Evolutionary conservation across 2,113 vertebrate species (phyloP).

Genomic region (Ginglymostoma cirratum): DNA sequence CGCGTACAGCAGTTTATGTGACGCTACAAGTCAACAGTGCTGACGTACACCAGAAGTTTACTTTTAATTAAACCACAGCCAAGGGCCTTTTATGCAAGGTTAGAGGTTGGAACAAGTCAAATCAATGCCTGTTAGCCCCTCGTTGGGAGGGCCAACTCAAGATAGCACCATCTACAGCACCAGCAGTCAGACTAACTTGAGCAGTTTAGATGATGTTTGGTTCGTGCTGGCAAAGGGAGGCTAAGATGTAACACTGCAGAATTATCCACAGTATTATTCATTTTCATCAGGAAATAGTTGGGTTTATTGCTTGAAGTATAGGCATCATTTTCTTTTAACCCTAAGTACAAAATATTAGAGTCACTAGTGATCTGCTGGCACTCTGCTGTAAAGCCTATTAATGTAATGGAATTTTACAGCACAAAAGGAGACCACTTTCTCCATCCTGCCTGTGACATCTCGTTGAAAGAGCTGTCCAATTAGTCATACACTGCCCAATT

Average conservation of each 20-base stretch:
- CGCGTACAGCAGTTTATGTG: background rate
- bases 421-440: background rate
- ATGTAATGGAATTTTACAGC: background rate
- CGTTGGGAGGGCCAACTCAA: background rate
- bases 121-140: conserved; percentile 19
- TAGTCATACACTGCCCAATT: background rate
- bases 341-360: background rate
- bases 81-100: conserved; percentile 1
- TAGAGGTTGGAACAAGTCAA: conserved; percentile 20
- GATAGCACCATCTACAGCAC: background rate
- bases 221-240: background rate
- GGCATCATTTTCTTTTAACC: background rate
- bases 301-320: background rate
- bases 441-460: background rate
- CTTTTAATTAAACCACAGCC: conserved; percentile 28
- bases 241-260: background rate
- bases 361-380: background rate
- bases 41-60: background rate
- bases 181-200: background rate
- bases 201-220: background rate
- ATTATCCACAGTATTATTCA: background rate
- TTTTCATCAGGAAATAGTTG: background rate
- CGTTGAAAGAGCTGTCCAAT: background rate
- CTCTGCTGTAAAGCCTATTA: background rate
- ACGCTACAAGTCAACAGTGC: background rate